phyloP scores from a whole-genome alignment of 35 echinoderm and acorn worm species.

The Strongylocentrotus purpuratus region DNA sequence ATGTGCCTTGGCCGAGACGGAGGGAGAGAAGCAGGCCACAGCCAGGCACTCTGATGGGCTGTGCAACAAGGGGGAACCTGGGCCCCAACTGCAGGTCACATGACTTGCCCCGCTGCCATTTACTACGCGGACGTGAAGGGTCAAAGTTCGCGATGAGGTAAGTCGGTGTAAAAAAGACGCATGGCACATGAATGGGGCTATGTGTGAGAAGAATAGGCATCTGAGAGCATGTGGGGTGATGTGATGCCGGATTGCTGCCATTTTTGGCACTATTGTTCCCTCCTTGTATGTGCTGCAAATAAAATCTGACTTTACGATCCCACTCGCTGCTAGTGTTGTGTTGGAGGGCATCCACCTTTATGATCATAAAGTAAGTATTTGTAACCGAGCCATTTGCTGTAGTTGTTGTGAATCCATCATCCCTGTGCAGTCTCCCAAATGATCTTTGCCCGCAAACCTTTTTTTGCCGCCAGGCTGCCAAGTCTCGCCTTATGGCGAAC shows the following conservation, averaged over 20 bases:
- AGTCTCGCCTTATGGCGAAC: not conserved
- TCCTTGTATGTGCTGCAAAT: not conserved
- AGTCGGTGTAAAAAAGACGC: not conserved
- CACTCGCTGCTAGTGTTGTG: not conserved
- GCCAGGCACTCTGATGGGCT: not conserved
- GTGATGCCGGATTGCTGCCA: not conserved
- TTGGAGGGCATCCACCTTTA: not conserved
- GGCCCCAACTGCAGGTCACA: not conserved
- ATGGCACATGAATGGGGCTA: constrained; percentile 8
- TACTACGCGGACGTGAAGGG: not conserved
- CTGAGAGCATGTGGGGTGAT: not conserved
- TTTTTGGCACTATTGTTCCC: not conserved
- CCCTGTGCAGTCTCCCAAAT: not conserved
- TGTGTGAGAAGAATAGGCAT: not conserved
- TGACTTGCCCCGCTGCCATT: not conserved
- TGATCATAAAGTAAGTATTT: not conserved
- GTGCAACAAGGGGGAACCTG: not conserved
- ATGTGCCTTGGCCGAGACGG: not conserved
- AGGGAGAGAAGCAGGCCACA: not conserved
- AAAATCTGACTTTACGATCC: not conserved
- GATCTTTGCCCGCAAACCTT: not conserved
- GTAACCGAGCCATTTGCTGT: not conserved
- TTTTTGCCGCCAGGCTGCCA: not conserved
- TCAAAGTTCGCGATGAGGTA: not conserved
- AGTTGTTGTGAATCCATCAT: not conserved